phyloP scores from a whole-genome alignment of 2,113 vertebrate genomes.

The Antechinus stuartii region DNA sequence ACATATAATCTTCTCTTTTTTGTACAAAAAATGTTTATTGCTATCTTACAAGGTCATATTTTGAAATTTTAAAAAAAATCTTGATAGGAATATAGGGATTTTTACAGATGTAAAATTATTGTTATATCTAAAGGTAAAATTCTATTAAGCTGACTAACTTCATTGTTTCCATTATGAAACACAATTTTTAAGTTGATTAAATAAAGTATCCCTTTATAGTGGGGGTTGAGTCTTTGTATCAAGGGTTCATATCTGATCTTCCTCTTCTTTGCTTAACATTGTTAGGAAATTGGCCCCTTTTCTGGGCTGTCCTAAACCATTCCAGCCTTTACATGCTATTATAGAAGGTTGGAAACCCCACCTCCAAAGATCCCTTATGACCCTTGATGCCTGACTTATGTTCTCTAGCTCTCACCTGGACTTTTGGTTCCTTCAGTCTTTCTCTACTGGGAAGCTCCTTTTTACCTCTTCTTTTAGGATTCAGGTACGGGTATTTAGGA shows the following conservation, averaged over 20 bases:
- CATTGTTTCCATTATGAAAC: background rate
- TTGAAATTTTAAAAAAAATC: background rate
- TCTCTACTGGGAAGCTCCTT: background rate
- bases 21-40: background rate
- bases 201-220: background rate
- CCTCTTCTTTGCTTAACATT: background rate
- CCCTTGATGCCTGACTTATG: background rate
- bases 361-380: background rate
- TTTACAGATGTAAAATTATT: background rate
- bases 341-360: background rate
- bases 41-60: background rate
- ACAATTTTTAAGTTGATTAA: background rate
- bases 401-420: no score
- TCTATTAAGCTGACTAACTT: background rate
- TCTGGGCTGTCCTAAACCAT: background rate
- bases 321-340: background rate
- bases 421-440: background rate
- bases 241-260: background rate
- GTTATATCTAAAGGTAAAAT: background rate
- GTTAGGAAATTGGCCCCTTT: background rate
- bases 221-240: background rate
- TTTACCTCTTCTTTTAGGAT: background rate
- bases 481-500: background rate
- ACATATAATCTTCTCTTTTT: background rate
- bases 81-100: background rate